These are phyloP conservation scores for Chaetorhynchus papuensis DNA, from an alignment of 2,113 vertebrate genomes.

Conservation along the genomic window DNA sequence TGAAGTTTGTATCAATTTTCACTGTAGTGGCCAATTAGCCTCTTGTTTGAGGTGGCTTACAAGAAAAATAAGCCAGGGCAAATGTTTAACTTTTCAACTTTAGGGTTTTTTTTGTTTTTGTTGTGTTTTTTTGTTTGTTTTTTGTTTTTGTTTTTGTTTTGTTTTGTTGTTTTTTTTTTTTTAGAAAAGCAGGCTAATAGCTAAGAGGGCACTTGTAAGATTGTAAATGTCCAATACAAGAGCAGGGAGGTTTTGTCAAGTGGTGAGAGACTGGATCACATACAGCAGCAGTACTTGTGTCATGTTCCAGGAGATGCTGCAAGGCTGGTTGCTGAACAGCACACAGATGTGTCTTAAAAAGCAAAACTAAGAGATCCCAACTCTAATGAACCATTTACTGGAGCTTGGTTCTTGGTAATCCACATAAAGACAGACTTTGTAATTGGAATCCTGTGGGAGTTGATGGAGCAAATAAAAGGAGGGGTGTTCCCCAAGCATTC, in stretches of 20 bases:
- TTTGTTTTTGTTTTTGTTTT: not conserved
- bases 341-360: not conserved
- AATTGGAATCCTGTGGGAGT: not conserved
- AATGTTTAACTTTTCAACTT: not conserved
- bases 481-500: not conserved
- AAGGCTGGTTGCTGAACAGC: not conserved
- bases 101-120: not conserved
- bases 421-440: not conserved
- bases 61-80: not conserved
- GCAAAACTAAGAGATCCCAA: not conserved
- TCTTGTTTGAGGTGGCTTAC: not conserved
- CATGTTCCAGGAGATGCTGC: not conserved
- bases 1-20: not conserved
- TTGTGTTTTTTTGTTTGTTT: too few species aligned
- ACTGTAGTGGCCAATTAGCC: not conserved
- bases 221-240: rapidly evolving
- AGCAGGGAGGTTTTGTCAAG: not conserved
- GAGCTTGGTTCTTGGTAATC: not conserved
- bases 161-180: not conserved
- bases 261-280: rapidly evolving
- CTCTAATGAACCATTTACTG: not conserved
- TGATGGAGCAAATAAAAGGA: not conserved
- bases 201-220: not conserved
- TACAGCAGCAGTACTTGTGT: rapidly evolving
- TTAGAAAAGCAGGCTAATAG: not conserved